These are phyloP conservation scores for Tokudaia muenninki DNA, from an alignment of 2,797 vertebrate species.

Conservation along the genomic window DNA sequence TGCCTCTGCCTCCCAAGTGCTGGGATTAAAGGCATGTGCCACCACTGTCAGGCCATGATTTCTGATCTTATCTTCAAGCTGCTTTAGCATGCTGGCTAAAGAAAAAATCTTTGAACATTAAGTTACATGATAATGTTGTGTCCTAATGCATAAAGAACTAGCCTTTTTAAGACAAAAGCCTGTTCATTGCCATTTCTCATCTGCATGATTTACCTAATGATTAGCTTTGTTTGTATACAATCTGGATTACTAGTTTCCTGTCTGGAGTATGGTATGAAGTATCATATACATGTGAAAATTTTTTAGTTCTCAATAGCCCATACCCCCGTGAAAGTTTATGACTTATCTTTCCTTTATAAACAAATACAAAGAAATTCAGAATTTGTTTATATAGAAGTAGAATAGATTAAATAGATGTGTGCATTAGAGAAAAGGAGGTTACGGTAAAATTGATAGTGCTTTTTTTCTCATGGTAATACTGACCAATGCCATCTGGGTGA, in stretches of 20 bases:
- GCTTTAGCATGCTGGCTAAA: not conserved
- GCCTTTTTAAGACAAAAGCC: not conserved
- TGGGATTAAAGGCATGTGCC: too few relatives aligned
- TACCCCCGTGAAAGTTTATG: not conserved
- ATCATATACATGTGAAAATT: not conserved
- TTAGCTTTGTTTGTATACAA: not conserved
- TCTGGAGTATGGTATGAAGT: not conserved
- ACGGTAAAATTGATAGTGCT: not conserved
- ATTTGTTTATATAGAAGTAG: not conserved
- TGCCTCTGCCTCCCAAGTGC: too few relatives aligned
- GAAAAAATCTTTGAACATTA: not conserved
- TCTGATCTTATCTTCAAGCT: conserved; percentile 47
- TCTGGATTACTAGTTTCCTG: not conserved
- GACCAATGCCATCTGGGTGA: too few relatives aligned
- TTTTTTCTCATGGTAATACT: not conserved
- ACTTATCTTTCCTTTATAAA: not conserved
- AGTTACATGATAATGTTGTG: not conserved
- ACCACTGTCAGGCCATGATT: not conserved
- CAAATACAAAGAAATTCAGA: conserved; percentile 44
- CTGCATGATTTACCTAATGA: conserved; percentile 1
- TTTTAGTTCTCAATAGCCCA: not conserved
- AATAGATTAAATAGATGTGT: not conserved
- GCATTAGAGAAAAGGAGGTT: not conserved
- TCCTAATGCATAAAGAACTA: not conserved
- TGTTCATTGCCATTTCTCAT: not conserved